Evolutionary conservation across 2,888 invertebrate genomes (phyloP), one percentile per base, ranked within the genome.

Genomic region (Loripinus fragilis): DNA sequence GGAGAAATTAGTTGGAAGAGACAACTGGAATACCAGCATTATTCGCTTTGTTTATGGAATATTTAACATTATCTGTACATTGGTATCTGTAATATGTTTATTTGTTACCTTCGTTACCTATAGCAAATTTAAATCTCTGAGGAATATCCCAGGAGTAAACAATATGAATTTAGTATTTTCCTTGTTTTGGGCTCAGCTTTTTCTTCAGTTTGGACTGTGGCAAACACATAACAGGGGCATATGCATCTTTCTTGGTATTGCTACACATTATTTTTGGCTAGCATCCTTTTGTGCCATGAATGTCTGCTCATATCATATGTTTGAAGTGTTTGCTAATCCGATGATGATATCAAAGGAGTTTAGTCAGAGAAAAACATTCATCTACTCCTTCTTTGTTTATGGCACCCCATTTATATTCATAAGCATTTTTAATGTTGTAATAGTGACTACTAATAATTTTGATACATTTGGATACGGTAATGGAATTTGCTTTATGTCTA

Each of bases 231-330:
- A 30, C 38, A 33, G 45, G 0, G 42, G 35, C 12, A 35, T 68
- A 2, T 87, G 87, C 52, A 33, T 35, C 35, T 48, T 77, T 5
- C 35, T 87, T 20, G 87, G 86, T 15, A 55, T 81, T 0, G n/a
- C 72, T 0, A 81, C 78, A 15, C 88, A 88, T 74, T 85, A 81
- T 66, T 85, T 85, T 42, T 86, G 87, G 86, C 35, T 88, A 20
- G 72, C 85, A 15, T 81, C 86, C 10, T 86, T 87, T 64, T 73
- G 74, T 64, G 78, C 85, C 30, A 83, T 87, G 83, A 78, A 81
- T 30, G 64, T 86, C 8, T 88, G 87, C 55, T 81, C 85, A 15
- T 83, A 74, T 69, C 87, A 87, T 60, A 86, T 87, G 85, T 83
- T 76, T 69, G 50, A 71, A 17, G 83, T 87, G 2, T 87, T 87